Base-by-base conservation (phyloP, 92 coral and sea anemone genomes). In the Porites evermanni region DNA sequence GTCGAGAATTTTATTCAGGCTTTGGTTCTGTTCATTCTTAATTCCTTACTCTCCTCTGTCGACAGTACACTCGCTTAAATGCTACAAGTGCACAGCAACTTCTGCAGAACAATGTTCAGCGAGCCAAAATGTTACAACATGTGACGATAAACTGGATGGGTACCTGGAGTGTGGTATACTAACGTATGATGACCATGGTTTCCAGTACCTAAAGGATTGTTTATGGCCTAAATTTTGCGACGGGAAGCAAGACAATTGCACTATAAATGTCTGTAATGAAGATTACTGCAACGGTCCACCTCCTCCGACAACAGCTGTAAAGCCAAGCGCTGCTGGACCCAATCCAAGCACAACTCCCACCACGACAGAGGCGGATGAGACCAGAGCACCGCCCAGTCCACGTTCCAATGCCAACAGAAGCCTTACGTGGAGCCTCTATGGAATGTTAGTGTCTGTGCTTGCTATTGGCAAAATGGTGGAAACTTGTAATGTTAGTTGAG, bases 241-340 rank as follows among this genome's bases (percentile, higher is more conserved):
- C 78, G 21, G 2, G 6, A 1, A 8, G 0, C 5, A 58, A 23
- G 53, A 6, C 7, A 47, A 52, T 23, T 83, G 87, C 65, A 19
- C 73, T 6, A 17, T 14, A 7, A 0, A 23, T 0, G 47, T 53
- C 26, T 83, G 87, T 53, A 23, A 50, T 10, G 0, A n/a, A 1
- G 80, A 73, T 64, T 73, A 83, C 51, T 83, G 87, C 72, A 83
- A 83, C 65, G 87, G 87, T 1, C 79, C 79, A 7, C 3, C 80
- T 24, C 87, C 87, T 1, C 61, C 80, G 24, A 74, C 80, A 21
- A 63, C 71, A 10, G 7, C 69, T 17, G 19, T 10, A 70, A 24
- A 1, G 74, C 58, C 7, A 66, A 58, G 20, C 8, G 2, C 0
- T 18, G 71, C 53, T 17, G 56, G 38, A 10, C 52, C 66, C 50